Conservation (phyloP, 1,140 invertebrate genomes). For the Teleogryllus occipitalis region DNA sequence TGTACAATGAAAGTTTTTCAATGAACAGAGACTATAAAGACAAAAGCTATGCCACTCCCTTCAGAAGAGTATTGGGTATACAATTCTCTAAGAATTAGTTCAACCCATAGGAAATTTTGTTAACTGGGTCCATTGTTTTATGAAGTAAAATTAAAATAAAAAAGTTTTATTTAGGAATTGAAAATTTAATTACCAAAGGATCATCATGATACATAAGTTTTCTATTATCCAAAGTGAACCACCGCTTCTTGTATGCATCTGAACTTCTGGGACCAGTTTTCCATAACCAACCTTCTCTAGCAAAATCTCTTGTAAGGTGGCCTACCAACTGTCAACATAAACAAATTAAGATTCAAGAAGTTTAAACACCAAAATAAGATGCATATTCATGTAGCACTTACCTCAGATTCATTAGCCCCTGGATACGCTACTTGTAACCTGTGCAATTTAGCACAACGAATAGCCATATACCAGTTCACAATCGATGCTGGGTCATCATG, state of each 20-base stretch:
- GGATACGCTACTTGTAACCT: slow-evolving; percentile 76
- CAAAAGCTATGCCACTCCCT: too few relatives aligned
- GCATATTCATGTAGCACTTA: slow-evolving; percentile 24
- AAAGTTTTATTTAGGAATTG: not conserved
- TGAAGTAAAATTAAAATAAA: not conserved
- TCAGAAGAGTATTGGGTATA: too few relatives aligned
- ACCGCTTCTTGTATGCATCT: slow-evolving; percentile 73
- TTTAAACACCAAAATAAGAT: not conserved
- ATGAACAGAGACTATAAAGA: not conserved
- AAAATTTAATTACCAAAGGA: slow-evolving; percentile 48
- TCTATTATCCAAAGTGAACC: slow-evolving; percentile 81
- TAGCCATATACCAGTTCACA: slow-evolving; percentile 82
- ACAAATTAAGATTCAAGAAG: not conserved
- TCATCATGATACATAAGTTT: slow-evolving; percentile 89
- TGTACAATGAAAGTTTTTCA: not conserved
- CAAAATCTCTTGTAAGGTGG: slow-evolving; percentile 69
- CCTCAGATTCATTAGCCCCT: slow-evolving; percentile 63
- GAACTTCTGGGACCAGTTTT: slow-evolving; percentile 74
- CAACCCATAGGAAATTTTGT: too few relatives aligned
- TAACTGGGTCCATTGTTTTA: not conserved
- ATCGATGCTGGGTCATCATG: slow-evolving; percentile 77
- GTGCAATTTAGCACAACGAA: slow-evolving; percentile 76
- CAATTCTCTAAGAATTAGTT: too few relatives aligned
- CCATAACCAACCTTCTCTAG: slow-evolving; percentile 79
- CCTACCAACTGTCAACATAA: slow-evolving; percentile 45